Conservation (phyloP, 2,888 invertebrate species). For the Prosopocoilus inquinatus region DNA sequence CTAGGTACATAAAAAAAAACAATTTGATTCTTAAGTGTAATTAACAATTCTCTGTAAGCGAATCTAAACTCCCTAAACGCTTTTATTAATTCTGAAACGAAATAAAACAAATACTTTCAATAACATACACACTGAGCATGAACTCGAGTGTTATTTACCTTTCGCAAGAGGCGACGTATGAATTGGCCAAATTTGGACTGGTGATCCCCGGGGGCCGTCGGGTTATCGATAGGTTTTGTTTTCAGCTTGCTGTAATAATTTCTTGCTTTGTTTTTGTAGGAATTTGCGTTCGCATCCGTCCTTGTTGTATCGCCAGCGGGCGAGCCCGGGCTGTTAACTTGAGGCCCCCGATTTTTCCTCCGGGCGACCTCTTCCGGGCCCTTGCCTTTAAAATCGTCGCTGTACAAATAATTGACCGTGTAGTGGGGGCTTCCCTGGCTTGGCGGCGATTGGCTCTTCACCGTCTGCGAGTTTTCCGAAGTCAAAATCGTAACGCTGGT, state of each 20-base stretch:
- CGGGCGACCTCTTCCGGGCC: too few relatives aligned
- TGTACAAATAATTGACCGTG: slow-evolving; percentile 15
- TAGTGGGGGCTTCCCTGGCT: slow-evolving; percentile 6
- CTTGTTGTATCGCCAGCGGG: slow-evolving; percentile 6
- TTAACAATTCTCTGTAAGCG: too few relatives aligned
- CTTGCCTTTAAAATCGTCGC: neutral
- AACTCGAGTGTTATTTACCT: slow-evolving; percentile 13
- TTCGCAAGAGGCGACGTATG: slow-evolving; percentile 12
- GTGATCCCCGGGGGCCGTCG: slow-evolving; percentile 7
- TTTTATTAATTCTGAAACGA: too few relatives aligned
- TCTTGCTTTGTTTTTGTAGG: slow-evolving; percentile 13
- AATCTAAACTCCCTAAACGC: too few relatives aligned
- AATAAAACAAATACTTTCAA: too few relatives aligned
- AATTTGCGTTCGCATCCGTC: slow-evolving; percentile 4
- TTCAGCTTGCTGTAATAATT: slow-evolving; percentile 14
- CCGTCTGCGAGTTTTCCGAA: slow-evolving; percentile 6
- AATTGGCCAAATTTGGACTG: slow-evolving; percentile 12
- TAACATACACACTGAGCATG: neutral
- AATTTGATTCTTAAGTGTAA: too few relatives aligned
- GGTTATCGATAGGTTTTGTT: slow-evolving; percentile 6
- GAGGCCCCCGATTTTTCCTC: neutral
- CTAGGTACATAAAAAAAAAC: too few relatives aligned
- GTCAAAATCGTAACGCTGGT: neutral
- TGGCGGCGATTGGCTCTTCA: neutral
- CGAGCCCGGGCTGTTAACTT: slow-evolving; percentile 3